A percentile compares a stretch with the other conserved stretches of the same genome.
Conservation (phyloP, 2,888 invertebrate genomes). For the Serripes groenlandicus region DNA sequence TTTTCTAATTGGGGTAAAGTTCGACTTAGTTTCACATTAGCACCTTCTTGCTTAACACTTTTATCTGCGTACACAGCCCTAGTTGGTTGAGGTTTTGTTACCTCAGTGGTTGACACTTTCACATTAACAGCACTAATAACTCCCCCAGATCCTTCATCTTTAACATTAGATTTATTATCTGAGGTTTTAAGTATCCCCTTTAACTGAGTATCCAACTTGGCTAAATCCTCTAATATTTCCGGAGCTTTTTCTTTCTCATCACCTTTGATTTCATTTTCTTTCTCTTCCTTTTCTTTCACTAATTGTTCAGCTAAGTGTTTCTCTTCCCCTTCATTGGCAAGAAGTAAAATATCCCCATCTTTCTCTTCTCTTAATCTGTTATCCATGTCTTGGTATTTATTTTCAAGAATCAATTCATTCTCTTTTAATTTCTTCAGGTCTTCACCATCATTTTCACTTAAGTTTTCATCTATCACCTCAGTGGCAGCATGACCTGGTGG, state of each 20-base stretch:
- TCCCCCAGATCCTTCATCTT: conserved; percentile 33
- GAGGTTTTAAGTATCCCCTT: conserved; percentile 65
- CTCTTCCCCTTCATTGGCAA: conserved; percentile 71
- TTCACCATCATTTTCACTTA: conserved; percentile 81
- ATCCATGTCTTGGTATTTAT: conserved; percentile 79
- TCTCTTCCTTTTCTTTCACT: conserved; percentile 74
- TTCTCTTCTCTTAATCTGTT: conserved; percentile 79
- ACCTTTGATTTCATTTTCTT: conserved; percentile 56
- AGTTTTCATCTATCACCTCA: conserved; percentile 83
- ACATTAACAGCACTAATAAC: conserved; percentile 22
- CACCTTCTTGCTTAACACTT: conserved; percentile 52
- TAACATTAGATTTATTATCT: conserved; percentile 62
- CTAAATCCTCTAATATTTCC: conserved; percentile 50
- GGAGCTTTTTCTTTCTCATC: conserved; percentile 55
- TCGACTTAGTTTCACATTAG: conserved; percentile 49
- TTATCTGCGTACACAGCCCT: conserved; percentile 40
- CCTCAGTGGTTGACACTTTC: conserved; percentile 32
- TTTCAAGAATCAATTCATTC: conserved; percentile 74
- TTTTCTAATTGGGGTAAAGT: conserved; percentile 63
- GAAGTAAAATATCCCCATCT: conserved; percentile 74
- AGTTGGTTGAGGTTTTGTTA: conserved; percentile 48
- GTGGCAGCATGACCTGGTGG: conserved; percentile 82
- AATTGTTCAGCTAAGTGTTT: conserved; percentile 80
- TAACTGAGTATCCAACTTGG: conserved; percentile 63
- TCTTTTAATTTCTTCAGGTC: conserved; percentile 77